These are phyloP conservation scores for Gracilinanus agilis DNA, from an alignment of 2,113 vertebrate genomes.

Conservation along the genomic window DNA sequence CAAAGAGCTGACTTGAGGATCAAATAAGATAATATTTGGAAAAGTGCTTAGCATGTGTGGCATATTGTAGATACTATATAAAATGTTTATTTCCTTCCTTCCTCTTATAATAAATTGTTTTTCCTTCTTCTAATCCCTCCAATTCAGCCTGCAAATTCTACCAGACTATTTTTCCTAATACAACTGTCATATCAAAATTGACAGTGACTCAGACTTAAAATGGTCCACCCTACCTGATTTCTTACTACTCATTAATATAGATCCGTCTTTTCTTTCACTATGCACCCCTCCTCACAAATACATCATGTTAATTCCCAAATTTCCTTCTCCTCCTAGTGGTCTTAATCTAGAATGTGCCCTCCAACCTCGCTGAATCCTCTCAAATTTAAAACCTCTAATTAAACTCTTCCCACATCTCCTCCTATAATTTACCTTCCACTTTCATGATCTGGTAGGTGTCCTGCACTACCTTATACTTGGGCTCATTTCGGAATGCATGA, in stretches of 20 bases:
- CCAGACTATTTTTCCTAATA: background rate
- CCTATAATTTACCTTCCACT: slow-evolving; percentile 92
- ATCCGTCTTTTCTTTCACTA: background rate
- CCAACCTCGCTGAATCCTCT: background rate
- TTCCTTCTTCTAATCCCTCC: background rate
- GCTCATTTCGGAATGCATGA: slow-evolving; percentile 98
- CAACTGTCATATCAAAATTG: background rate
- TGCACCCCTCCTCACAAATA: background rate
- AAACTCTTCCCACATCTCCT: rapidly evolving
- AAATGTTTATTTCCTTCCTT: background rate
- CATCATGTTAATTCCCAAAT: background rate
- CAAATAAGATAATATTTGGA: background rate
- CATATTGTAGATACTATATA: background rate
- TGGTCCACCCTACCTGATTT: background rate
- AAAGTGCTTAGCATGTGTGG: background rate
- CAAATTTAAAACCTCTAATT: background rate
- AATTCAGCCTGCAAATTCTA: background rate
- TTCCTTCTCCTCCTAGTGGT: background rate
- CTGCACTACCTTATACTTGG: slow-evolving; percentile 99
- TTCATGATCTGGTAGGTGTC: slow-evolving; percentile 99
- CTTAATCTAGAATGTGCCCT: background rate
- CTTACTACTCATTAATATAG: background rate
- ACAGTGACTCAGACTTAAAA: background rate
- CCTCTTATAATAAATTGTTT: background rate
- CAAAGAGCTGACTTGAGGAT: background rate